Conservation (phyloP, 2,113 vertebrate genomes). For the Dipodomys spectabilis region DNA sequence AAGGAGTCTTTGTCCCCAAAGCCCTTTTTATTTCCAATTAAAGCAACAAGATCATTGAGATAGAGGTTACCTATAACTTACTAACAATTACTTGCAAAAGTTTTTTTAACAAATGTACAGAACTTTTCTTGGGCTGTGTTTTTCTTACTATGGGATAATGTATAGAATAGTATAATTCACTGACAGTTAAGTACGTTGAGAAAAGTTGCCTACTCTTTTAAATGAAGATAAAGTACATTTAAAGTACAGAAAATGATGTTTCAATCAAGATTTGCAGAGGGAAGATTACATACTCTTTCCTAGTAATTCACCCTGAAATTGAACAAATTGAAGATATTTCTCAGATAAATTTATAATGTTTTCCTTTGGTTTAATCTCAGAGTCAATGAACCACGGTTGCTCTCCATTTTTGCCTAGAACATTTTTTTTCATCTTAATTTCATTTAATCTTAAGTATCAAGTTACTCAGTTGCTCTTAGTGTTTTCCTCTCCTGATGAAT, state of each 20-base stretch:
- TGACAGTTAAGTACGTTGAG: not conserved
- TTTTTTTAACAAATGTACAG: too few relatives aligned
- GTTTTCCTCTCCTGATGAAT: constrained; percentile 1
- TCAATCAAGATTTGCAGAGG: constrained; percentile 46
- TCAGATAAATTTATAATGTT: constrained; percentile 45
- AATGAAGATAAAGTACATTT: constrained; percentile 43
- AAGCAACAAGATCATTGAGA: too few relatives aligned
- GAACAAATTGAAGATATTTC: constrained; percentile 57
- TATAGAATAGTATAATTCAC: constrained; percentile 4
- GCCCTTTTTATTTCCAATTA: too few relatives aligned
- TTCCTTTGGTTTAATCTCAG: constrained; percentile 63
- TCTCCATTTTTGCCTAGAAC: constrained; percentile 20
- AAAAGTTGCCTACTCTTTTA: not conserved
- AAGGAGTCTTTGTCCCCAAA: too few relatives aligned
- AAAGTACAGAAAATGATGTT: constrained; percentile 55
- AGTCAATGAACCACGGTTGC: constrained; percentile 55
- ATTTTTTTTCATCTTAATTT: constrained; percentile 62
- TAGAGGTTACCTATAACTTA: too few relatives aligned
- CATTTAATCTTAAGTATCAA: constrained; percentile 47
- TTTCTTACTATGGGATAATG: constrained; percentile 12
- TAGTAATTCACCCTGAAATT: constrained; percentile 65
- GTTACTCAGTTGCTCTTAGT: constrained; percentile 8
- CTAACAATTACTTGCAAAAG: too few relatives aligned
- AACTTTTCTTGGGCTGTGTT: not conserved
- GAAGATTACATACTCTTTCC: constrained; percentile 35